Evolutionary conservation across 2,888 invertebrate species (phyloP).

Genomic region (Pachliopta kotzebuea): DNA sequence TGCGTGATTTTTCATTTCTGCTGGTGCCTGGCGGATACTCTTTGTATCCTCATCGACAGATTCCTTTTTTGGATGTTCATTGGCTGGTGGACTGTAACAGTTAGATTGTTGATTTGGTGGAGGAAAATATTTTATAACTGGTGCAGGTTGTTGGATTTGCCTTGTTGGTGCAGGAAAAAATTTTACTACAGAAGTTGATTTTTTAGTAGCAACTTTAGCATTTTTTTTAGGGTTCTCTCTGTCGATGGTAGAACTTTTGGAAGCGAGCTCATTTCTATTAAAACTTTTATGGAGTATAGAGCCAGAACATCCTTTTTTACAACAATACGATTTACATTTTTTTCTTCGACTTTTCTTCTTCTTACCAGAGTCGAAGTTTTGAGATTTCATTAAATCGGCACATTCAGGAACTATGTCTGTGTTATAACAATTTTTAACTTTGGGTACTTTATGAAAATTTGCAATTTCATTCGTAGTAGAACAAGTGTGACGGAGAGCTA

Average conservation of each 20-base stretch:
- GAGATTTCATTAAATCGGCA: not conserved
- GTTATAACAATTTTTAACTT: conserved; percentile 8
- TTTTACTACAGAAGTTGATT: conserved; percentile 10
- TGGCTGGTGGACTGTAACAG: not conserved
- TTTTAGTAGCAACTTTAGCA: conserved; percentile 2
- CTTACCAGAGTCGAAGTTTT: not conserved
- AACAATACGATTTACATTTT: not conserved
- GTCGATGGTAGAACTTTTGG: not conserved
- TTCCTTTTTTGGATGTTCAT: not conserved
- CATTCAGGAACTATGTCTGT: not conserved
- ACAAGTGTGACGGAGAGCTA: conserved; percentile 8
- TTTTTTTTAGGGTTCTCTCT: conserved; percentile 2
- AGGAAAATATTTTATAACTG: conserved; percentile 26
- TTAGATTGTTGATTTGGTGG: conserved; percentile 2
- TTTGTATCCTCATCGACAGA: not conserved
- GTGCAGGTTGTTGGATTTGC: not conserved
- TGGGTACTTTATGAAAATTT: conserved; percentile 5
- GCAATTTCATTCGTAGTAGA: conserved; percentile 12
- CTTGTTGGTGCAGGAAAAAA: conserved; percentile 11
- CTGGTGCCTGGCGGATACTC: not conserved
- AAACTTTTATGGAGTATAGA: not conserved
- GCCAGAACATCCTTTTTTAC: not conserved
- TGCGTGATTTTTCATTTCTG: not conserved
- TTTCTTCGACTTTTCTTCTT: not conserved
- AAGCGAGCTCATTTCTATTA: not conserved